Conservation (phyloP, 30 jellyfish, hydroid and myxozoan species). For the Chrysaora quinquecirrha region DNA sequence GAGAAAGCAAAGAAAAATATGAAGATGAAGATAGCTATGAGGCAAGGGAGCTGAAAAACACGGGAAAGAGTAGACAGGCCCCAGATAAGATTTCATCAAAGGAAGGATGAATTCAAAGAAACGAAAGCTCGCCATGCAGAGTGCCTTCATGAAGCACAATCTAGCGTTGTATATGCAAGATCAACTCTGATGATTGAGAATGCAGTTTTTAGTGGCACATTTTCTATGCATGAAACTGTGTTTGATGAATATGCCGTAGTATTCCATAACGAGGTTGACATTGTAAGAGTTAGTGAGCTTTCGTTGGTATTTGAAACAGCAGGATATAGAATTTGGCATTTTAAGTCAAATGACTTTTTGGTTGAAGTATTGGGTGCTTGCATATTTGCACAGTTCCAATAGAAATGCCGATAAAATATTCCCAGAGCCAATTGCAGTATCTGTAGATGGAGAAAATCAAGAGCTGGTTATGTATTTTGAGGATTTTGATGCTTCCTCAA, state of each 20-base stretch:
- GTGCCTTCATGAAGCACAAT: not conserved
- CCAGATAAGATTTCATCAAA: not conserved
- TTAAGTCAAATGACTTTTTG: not conserved
- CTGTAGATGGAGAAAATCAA: not conserved
- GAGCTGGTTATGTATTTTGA: not conserved
- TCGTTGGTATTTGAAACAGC: not conserved
- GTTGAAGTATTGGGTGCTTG: not conserved
- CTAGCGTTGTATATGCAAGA: not conserved
- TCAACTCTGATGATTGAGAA: not conserved
- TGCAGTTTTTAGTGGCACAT: not conserved
- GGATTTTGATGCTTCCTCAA: not conserved
- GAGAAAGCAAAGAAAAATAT: not conserved
- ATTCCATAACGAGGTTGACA: not conserved
- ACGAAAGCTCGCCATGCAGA: not conserved
- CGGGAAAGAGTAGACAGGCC: not conserved
- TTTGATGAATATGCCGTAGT: not conserved
- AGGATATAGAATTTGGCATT: not conserved
- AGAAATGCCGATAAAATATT: not conserved
- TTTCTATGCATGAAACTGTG: not conserved
- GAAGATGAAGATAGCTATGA: not conserved
- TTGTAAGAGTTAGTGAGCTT: not conserved
- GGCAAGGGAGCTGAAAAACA: not conserved
- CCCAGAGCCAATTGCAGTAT: not conserved
- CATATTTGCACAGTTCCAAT: not conserved
- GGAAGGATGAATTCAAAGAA: not conserved